Conservation (phyloP, 1,140 invertebrate genomes). For the Branchinecta lynchi region DNA sequence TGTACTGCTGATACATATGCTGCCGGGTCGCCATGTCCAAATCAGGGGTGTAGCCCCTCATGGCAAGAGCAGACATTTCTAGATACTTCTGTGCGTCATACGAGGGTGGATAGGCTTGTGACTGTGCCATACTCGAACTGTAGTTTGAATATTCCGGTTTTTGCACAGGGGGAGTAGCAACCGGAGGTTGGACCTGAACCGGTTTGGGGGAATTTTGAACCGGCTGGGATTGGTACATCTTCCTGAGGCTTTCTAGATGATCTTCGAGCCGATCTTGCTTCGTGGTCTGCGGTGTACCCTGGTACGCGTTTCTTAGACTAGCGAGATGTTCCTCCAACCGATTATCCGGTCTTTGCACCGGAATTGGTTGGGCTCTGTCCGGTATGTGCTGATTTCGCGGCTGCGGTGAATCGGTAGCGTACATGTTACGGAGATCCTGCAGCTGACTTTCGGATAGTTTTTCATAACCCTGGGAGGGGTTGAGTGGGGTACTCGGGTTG, state of each 20-base stretch:
- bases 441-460: constrained; percentile 7
- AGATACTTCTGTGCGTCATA: neutral
- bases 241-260: neutral
- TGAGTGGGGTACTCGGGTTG: neutral
- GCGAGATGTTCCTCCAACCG: neutral
- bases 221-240: neutral
- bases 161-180: neutral
- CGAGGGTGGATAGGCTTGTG: neutral
- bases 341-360: neutral
- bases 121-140: neutral
- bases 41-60: neutral
- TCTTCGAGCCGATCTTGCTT: neutral
- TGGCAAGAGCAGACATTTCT: neutral
- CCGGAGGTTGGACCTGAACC: neutral
- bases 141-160: neutral
- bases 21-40: neutral
- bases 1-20: constrained; percentile 1
- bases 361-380: neutral
- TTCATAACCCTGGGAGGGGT: neutral
- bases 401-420: neutral
- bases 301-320: neutral
- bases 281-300: neutral
- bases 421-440: neutral
- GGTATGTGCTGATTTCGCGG: neutral
- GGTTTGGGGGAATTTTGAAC: neutral